Evolutionary conservation across 2,888 invertebrate genomes (phyloP).

Genomic region (Amblyjoppa proteus): DNA sequence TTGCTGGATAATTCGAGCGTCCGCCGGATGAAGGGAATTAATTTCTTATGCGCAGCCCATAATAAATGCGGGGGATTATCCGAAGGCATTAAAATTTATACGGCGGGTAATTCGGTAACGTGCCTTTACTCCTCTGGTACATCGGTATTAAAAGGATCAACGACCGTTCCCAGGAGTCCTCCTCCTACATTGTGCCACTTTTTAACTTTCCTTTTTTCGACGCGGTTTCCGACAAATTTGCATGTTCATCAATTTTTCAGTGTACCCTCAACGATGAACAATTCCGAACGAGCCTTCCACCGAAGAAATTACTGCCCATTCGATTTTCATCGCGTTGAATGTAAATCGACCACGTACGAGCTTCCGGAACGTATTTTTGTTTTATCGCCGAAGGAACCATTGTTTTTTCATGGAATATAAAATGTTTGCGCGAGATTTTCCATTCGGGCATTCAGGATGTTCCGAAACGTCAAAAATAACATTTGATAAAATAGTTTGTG

Average conservation of each 20-base stretch:
- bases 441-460: no score
- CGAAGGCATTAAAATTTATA: slow-evolving; percentile 51
- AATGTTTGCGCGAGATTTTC: no score
- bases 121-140: slow-evolving; percentile 15
- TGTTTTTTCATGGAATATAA: no score
- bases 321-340: neutral
- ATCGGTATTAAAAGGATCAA: slow-evolving; percentile 58
- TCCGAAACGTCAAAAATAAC: no score
- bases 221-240: neutral
- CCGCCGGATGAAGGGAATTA: slow-evolving; percentile 17
- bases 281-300: neutral
- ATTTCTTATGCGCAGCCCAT: neutral
- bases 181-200: slow-evolving; percentile 14
- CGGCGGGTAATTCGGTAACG: slow-evolving; percentile 46
- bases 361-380: neutral
- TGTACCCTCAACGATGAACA: neutral
- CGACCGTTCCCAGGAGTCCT: slow-evolving; percentile 22
- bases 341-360: neutral
- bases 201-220: neutral
- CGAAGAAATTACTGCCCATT: neutral
- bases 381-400: no score
- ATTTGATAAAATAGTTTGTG: no score
- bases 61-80: slow-evolving; percentile 63
- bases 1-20: slow-evolving; percentile 45
- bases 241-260: neutral